Conservation (phyloP, 2,888 invertebrate species). For the Mythimna impura region DNA sequence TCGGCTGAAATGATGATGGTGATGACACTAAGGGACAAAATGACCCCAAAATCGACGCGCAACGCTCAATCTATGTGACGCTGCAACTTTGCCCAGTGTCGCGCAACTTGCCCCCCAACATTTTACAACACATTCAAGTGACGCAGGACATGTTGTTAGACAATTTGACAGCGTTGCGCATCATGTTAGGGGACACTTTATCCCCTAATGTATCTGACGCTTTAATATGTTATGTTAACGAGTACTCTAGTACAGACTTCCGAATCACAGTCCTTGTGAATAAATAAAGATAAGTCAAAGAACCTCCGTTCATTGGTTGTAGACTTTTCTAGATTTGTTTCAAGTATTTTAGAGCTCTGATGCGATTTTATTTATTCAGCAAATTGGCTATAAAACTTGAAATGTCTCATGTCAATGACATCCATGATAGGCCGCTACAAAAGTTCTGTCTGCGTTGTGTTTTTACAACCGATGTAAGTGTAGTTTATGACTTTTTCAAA, state of each 20-base stretch:
- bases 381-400: conserved; percentile 27
- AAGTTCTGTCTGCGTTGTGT: background rate
- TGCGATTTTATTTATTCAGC: conserved; percentile 45
- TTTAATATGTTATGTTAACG: too few species aligned
- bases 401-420: conserved; percentile 29
- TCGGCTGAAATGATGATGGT: too few species aligned
- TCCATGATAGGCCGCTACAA: background rate
- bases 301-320: conserved; percentile 14
- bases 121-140: too few species aligned
- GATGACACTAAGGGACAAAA: too few species aligned
- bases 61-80: too few species aligned
- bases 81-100: too few species aligned
- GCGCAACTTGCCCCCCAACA: too few species aligned
- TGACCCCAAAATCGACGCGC: too few species aligned
- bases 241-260: conserved; percentile 15
- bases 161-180: too few species aligned
- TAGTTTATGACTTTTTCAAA: conserved; percentile 22
- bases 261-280: conserved; percentile 36
- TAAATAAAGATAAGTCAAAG: conserved; percentile 34
- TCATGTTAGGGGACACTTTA: too few species aligned
- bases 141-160: too few species aligned
- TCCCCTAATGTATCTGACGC: too few species aligned
- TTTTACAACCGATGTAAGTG: conserved; percentile 16
- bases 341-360: conserved; percentile 21
- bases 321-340: conserved; percentile 28